phyloP scores from a whole-genome alignment of 2,888 invertebrate species.

The Macrosiphum euphorbiae region DNA sequence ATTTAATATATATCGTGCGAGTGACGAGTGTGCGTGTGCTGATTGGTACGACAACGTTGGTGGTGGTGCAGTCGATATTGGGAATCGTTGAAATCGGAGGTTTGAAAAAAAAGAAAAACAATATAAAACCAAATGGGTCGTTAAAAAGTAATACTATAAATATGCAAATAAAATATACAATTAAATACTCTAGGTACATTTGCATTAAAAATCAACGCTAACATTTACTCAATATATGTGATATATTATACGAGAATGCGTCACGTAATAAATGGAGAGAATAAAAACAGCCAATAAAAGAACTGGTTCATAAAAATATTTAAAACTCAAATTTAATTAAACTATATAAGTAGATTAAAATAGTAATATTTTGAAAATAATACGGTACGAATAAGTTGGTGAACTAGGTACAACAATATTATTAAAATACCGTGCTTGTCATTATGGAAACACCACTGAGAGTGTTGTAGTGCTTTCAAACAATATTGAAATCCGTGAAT shows the following conservation, averaged over 20 bases:
- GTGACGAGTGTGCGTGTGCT: neutral
- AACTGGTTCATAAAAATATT: neutral
- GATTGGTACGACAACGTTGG: neutral
- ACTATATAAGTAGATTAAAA: neutral
- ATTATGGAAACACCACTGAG: too few relatives aligned
- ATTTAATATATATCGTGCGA: neutral
- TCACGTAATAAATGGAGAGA: neutral
- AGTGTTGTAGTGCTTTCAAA: neutral
- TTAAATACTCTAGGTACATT: neutral
- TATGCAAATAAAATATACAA: neutral
- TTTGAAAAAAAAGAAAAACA: neutral
- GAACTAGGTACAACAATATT: neutral
- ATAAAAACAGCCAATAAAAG: neutral
- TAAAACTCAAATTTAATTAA: neutral
- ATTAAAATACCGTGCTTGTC: too few relatives aligned
- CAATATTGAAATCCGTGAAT: neutral
- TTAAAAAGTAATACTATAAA: neutral
- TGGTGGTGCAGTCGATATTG: neutral
- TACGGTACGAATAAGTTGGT: neutral
- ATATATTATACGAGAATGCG: neutral
- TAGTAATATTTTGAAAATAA: neutral
- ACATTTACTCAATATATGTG: neutral
- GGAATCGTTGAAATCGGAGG: neutral
- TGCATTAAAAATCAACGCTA: neutral
- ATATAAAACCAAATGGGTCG: neutral